Evolutionary conservation across 2,888 invertebrate genomes (phyloP).

Genomic region (Palloptera scutellata): DNA sequence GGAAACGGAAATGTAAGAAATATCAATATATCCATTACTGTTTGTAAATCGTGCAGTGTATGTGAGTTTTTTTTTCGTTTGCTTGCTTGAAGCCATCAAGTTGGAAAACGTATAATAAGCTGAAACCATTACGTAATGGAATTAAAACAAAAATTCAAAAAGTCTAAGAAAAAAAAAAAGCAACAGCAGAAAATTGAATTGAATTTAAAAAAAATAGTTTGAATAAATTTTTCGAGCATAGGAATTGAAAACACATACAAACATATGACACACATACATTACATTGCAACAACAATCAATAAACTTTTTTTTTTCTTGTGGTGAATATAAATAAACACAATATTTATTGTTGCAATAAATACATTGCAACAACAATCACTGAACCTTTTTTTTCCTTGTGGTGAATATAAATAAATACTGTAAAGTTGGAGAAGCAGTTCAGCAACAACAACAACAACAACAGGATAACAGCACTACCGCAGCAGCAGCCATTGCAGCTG

Average conservation of each 20-base stretch:
- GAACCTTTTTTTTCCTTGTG: no score
- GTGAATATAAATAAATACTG: background rate
- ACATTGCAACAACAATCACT: no score
- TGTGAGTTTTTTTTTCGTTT: no score
- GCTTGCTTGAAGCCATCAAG: background rate
- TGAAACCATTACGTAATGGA: no score
- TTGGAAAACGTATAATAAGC: background rate
- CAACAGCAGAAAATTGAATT: background rate
- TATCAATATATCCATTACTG: background rate
- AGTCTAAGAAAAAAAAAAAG: constrained; percentile 5
- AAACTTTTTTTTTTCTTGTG: no score
- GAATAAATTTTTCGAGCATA: no score
- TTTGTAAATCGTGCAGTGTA: background rate
- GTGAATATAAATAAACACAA: background rate
- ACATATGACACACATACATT: background rate
- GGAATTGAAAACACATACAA: no score
- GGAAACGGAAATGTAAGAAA: constrained; percentile 9
- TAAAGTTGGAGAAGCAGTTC: background rate
- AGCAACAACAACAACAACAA: constrained; percentile 1
- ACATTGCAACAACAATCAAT: background rate
- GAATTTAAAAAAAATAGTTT: no score
- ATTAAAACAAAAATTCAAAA: no score
- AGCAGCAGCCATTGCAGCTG: no score
- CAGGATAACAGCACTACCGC: background rate
- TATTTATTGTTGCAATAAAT: no score